Evolutionary conservation across 2,113 vertebrate species (phyloP).

Genomic region (Brachionichthys hirsutus): DNA sequence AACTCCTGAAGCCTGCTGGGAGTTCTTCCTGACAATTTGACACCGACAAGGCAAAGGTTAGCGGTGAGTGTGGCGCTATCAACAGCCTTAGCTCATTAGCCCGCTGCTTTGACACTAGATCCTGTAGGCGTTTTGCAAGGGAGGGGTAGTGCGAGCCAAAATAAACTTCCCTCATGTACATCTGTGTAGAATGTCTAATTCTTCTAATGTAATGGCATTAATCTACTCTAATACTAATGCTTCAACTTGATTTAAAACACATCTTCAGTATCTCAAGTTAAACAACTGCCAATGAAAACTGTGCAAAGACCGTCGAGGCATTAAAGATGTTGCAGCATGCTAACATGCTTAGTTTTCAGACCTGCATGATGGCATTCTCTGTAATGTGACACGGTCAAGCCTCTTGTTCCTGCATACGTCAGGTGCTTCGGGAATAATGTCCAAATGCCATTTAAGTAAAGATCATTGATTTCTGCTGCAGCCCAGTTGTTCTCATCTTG

Average conservation of each 20-base stretch:
- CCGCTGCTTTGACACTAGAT: conserved; percentile 54
- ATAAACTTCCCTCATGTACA: conserved; percentile 40
- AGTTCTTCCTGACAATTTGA: conserved; percentile 60
- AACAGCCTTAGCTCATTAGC: conserved; percentile 66
- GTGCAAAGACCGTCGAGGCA: too few species aligned
- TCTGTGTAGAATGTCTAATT: too few species aligned
- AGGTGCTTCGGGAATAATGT: conserved; percentile 24
- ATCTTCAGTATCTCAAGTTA: neutral
- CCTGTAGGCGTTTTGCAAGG: conserved; percentile 46
- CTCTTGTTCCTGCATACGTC: conserved; percentile 8
- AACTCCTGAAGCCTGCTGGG: conserved; percentile 32
- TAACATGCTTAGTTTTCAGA: too few species aligned
- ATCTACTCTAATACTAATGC: neutral
- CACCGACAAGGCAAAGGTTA: conserved; percentile 64
- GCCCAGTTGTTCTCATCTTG: conserved; percentile 75
- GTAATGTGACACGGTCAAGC: too few species aligned
- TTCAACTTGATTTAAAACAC: neutral
- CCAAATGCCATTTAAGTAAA: conserved; percentile 36
- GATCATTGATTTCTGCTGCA: conserved; percentile 46
- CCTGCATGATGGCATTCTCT: too few species aligned
- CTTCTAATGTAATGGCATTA: too few species aligned
- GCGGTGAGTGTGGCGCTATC: conserved; percentile 55
- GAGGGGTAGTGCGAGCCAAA: conserved; percentile 47
- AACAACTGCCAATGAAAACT: neutral
- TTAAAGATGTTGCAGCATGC: too few species aligned